Evolutionary conservation across 2,797 vertebrate genomes (phyloP).

Genomic region (Crenuchus spilurus): DNA sequence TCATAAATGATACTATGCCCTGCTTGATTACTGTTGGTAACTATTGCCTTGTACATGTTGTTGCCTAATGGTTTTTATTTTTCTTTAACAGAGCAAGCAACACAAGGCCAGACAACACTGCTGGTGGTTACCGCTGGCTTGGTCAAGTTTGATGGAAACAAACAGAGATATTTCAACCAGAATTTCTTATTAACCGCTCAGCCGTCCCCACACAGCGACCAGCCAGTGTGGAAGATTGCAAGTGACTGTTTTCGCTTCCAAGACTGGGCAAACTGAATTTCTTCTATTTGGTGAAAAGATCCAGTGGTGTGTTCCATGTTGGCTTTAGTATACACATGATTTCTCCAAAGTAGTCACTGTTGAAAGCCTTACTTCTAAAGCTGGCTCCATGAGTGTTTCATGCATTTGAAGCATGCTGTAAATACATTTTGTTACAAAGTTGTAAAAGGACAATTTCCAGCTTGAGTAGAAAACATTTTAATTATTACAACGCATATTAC

Average conservation of each 20-base stretch:
- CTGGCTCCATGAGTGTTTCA: not conserved
- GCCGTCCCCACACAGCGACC: constrained; percentile 81
- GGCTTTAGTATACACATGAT: no score
- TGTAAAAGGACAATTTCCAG: constrained; percentile 28
- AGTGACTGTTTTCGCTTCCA: constrained; percentile 98
- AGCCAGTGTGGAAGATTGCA: constrained; percentile 95
- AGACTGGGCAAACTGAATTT: constrained; percentile 85
- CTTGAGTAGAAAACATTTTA: constrained; percentile 70
- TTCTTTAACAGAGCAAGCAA: constrained; percentile 86
- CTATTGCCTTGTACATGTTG: not conserved
- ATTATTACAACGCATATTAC: constrained; percentile 60
- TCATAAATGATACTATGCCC: not conserved
- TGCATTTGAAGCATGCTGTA: constrained; percentile 10
- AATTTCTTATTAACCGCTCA: constrained; percentile 94
- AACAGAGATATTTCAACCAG: constrained; percentile 93
- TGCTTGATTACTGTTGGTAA: not conserved
- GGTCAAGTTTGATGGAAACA: constrained; percentile 96
- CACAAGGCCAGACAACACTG: constrained; percentile 91
- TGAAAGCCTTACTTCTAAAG: not conserved
- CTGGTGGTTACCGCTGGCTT: constrained; percentile 90
- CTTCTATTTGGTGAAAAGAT: not conserved
- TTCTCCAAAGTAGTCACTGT: not conserved
- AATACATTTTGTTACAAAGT: constrained; percentile 39
- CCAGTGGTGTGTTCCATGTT: no score
- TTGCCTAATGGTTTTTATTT: not conserved